Conservation (phyloP, 1,140 invertebrate genomes). For the Lepidurus couesii region DNA sequence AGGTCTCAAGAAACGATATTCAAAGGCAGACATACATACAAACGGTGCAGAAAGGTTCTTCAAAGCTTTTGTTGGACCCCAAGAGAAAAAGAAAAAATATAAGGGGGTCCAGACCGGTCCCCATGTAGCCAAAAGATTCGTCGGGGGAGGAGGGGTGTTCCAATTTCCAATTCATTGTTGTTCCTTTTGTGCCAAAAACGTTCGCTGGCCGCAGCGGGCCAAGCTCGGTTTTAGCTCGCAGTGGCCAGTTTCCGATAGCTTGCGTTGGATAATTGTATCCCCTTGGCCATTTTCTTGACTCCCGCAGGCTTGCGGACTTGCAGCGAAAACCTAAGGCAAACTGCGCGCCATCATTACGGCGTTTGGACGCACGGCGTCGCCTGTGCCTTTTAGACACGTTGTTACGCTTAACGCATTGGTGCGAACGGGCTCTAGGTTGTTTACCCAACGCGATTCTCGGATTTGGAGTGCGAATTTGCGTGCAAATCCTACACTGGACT, state of each 20-base stretch:
- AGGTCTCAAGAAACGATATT: conserved; percentile 19
- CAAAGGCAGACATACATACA: conserved; percentile 15
- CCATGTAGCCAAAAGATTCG: not conserved
- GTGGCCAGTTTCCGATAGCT: not conserved
- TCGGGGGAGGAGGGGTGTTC: not conserved
- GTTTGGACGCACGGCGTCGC: conserved; percentile 20
- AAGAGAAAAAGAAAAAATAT: not conserved
- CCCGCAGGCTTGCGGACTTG: not conserved
- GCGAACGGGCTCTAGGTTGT: not conserved
- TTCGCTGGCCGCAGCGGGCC: not conserved
- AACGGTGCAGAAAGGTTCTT: not conserved
- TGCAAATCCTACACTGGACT: not conserved
- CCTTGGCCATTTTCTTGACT: not conserved
- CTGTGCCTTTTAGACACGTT: not conserved
- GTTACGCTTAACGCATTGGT: conserved; percentile 18
- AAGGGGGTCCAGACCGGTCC: not conserved
- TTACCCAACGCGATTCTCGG: not conserved
- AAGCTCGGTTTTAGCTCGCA: not conserved
- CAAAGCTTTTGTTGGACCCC: not conserved
- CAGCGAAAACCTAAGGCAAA: not conserved
- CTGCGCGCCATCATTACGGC: conserved; percentile 20
- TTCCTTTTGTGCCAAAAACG: conserved; percentile 15
- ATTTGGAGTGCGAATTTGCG: not conserved
- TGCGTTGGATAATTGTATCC: not conserved
- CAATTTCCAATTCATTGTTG: not conserved